Evolutionary conservation across 2,888 invertebrate genomes (phyloP).

Genomic region (Parelbella ahira): DNA sequence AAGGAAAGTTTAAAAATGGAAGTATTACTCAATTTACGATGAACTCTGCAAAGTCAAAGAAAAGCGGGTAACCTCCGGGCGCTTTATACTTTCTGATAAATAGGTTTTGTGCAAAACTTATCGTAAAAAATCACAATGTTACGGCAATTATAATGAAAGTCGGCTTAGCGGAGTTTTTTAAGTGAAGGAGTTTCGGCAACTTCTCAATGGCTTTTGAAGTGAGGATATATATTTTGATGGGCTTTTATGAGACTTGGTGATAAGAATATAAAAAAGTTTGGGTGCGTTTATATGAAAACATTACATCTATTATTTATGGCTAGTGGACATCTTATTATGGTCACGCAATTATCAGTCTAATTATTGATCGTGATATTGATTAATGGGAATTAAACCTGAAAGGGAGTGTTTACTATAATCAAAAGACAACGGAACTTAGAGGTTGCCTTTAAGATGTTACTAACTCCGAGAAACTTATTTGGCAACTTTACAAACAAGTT

Average conservation of each 20-base stretch:
- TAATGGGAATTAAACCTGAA: no score
- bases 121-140: constrained; percentile 26
- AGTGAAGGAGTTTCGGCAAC: constrained; percentile 20
- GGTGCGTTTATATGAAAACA: constrained; percentile 4
- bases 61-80: constrained; percentile 21
- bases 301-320: no score
- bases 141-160: constrained; percentile 25
- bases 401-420: no score
- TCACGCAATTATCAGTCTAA: no score
- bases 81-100: constrained; percentile 28
- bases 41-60: constrained; percentile 25
- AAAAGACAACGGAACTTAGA: no score
- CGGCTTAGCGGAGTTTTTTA: constrained; percentile 23
- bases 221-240: constrained; percentile 23
- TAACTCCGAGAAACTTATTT: no score
- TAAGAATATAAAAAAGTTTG: constrained; percentile 14
- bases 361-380: no score
- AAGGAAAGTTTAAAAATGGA: constrained; percentile 25
- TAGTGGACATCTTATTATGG: no score
- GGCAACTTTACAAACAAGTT: no score
- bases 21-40: constrained; percentile 25
- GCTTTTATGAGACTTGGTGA: constrained; percentile 18
- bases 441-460: no score
- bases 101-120: constrained; percentile 29
- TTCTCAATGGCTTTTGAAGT: constrained; percentile 21